Evolutionary conservation across 2,888 invertebrate species (phyloP), one percentile per base, ranked within the genome.

Genomic region (Lasioglossum oenotherae): DNA sequence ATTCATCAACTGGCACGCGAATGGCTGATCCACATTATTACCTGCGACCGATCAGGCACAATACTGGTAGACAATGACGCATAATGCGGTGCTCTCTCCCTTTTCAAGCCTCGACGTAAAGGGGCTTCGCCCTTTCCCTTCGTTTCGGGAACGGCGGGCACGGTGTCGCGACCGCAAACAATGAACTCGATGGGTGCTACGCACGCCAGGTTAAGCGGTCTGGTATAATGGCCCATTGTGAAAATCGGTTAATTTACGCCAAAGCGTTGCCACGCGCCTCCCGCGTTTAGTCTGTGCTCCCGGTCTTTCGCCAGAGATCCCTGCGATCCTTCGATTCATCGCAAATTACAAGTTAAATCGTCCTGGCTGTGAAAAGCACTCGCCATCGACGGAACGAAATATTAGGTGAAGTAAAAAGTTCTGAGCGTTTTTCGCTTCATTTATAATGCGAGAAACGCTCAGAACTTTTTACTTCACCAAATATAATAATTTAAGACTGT

Each of bases 211-310:
- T 92, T 91, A 91, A 91, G 79, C 87, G 85, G 77, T 64, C 80
- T 85, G 78, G 87, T 87, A 89, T 91, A 91, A 92, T 91, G 89
- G 85, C 27, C 87, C 82, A 91, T 92, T 91, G 90, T 89, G 89
- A 87, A 88, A 91, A 90, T 88, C 87, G 88, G 88, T 92, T 91
- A 91, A 93, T 93, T 93, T 93, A 92, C 92, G 88, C 87, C 77
- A 80, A 89, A 92, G 91, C 90, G 91, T 91, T 91, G 89, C 88
- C 87, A 67, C 73, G 69, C 38, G 75, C 46, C 74, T 74, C 72
- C 57, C 49, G 60, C 72, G 49, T 69, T 74, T 69, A 72, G n/a
- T 41, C 44, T 44, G 35, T 31, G 53, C 27, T 12, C 27, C 46
- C 64, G 78, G 67, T 75, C 38, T 46, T 38, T n/a, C 41, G 69